phyloP scores from a whole-genome alignment of 2,113 vertebrate genomes.

The Rhagologus leucostigma region DNA sequence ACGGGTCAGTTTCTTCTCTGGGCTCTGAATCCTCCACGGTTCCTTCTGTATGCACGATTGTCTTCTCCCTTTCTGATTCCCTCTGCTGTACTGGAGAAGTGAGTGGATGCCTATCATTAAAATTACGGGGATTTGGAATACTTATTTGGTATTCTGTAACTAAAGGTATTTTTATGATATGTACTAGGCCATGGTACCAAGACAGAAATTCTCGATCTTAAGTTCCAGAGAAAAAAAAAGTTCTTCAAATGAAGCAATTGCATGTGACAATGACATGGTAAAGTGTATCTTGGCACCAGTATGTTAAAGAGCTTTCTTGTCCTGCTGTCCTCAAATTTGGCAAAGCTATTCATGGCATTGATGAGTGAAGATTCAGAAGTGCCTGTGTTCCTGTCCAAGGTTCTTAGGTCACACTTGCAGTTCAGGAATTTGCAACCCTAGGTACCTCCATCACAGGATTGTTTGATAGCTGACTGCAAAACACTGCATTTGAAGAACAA shows the following conservation, averaged over 20 bases:
- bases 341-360: neutral
- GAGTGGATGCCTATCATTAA: neutral
- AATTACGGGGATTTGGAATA: neutral
- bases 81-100: neutral
- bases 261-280: neutral
- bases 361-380: neutral
- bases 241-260: neutral
- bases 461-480: neutral
- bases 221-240: neutral
- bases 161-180: neutral
- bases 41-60: neutral
- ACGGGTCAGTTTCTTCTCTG: neutral
- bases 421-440: neutral
- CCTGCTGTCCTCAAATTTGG: neutral
- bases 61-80: neutral
- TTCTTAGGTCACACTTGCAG: neutral
- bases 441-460: neutral
- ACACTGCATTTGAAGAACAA: neutral
- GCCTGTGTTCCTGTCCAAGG: accelerated
- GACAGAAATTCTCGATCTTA: neutral
- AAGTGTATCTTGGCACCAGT: neutral
- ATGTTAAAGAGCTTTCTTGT: neutral
- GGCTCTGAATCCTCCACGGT: neutral
- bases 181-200: neutral
- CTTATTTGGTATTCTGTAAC: neutral